Percentiles rank a stretch among this genome's conserved stretches.
These are phyloP conservation scores for Lates japonicus DNA, from an alignment of 2,797 vertebrate genomes.

Conservation along the genomic window DNA sequence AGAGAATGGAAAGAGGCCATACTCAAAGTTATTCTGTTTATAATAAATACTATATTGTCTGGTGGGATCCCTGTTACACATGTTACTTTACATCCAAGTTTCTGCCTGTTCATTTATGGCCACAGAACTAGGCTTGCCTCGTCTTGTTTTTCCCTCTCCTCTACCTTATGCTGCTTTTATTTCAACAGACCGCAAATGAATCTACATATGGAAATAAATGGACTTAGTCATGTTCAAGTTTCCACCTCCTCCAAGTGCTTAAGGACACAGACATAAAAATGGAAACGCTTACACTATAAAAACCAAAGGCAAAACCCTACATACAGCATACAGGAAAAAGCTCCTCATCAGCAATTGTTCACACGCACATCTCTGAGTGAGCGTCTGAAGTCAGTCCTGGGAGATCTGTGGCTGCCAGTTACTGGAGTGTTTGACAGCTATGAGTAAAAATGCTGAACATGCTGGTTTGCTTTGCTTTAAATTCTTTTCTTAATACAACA, in stretches of 20 bases:
- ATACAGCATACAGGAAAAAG: constrained; percentile 8
- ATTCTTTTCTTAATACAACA: constrained; percentile 14
- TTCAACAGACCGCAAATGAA: neutral
- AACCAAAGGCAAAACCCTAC: neutral
- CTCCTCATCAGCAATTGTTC: constrained; percentile 35
- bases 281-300: constrained; percentile 7
- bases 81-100: neutral
- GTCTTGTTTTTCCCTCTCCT: neutral
- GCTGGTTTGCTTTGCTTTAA: constrained; percentile 16
- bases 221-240: neutral
- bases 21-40: too few relatives aligned
- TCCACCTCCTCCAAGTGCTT: neutral
- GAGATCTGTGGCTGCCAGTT: constrained; percentile 17
- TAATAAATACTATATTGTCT: neutral
- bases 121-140: neutral
- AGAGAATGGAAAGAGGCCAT: neutral
- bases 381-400: constrained; percentile 16
- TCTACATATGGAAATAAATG: neutral
- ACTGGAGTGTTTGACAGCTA: constrained; percentile 31
- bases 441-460: constrained; percentile 34
- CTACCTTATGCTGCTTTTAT: neutral
- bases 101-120: neutral
- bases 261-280: constrained; percentile 4
- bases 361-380: constrained; percentile 18
- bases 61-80: neutral